A percentile compares a stretch with the other conserved stretches of the same genome.
phyloP scores from a whole-genome alignment of 2,113 vertebrate species.

The Caloenas nicobarica region DNA sequence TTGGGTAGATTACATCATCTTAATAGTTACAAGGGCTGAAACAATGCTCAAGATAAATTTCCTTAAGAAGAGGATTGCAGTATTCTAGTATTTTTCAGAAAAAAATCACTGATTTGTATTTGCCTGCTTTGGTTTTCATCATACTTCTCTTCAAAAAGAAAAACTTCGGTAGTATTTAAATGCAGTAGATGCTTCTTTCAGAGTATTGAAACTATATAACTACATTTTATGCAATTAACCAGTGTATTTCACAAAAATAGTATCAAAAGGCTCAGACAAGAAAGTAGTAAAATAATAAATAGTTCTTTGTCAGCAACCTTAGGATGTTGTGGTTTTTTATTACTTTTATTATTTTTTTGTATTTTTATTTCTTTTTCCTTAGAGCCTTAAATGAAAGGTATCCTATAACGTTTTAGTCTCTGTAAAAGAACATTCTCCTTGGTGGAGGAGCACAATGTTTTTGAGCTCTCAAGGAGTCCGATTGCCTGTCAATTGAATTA shows the following conservation, averaged over 20 bases:
- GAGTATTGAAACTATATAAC: background rate
- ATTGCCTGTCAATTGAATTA: background rate
- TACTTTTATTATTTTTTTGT: background rate
- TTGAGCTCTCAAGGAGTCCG: background rate
- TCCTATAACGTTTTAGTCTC: background rate
- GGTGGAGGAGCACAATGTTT: background rate
- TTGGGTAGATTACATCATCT: background rate
- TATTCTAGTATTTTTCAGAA: background rate
- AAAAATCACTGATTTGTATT: background rate
- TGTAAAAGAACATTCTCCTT: background rate
- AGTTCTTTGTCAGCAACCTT: background rate
- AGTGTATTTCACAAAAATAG: background rate
- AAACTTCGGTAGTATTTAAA: background rate
- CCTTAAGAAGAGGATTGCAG: background rate
- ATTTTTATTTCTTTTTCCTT: background rate
- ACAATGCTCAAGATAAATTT: background rate
- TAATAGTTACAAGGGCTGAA: background rate
- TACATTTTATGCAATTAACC: background rate
- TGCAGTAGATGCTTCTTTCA: background rate
- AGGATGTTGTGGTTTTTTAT: background rate
- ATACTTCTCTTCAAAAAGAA: background rate
- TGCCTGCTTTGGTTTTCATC: background rate
- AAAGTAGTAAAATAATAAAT: background rate
- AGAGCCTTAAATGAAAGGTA: background rate
- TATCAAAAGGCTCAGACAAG: background rate